A percentile compares a stretch with the other conserved stretches of the same genome.
Evolutionary conservation across 2,888 invertebrate genomes (phyloP).

Genomic region (Drosophila vallismaia): DNA sequence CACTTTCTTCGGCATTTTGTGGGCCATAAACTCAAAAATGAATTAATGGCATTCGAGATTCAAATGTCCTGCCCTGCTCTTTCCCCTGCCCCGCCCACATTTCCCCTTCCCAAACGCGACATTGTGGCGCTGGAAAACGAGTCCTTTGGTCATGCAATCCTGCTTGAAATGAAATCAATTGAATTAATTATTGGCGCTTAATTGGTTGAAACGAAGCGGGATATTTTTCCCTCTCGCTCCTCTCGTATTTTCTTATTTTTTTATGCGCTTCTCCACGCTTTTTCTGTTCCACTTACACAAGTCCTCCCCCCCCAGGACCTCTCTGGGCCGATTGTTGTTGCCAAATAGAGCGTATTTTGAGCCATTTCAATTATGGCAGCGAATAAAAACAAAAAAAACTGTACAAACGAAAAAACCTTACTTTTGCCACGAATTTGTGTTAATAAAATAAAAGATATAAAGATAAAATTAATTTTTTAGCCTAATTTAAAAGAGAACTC

Average conservation of each 20-base stretch:
- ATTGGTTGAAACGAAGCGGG: slow-evolving; percentile 80
- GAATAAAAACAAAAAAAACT: slow-evolving; percentile 33
- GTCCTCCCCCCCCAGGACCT: slow-evolving; percentile 5
- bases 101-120: slow-evolving; percentile 18
- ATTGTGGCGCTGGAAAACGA: slow-evolving; percentile 27
- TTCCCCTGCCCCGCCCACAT: background rate
- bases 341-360: slow-evolving; percentile 77
- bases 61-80: slow-evolving; percentile 55
- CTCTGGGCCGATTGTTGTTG: slow-evolving; percentile 70
- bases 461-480: too few relatives aligned
- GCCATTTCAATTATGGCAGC: slow-evolving; percentile 77
- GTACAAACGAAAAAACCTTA: too few relatives aligned
- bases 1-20: slow-evolving; percentile 30
- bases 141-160: slow-evolving; percentile 14
- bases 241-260: background rate
- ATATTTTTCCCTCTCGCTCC: slow-evolving; percentile 15
- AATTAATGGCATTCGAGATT: slow-evolving; percentile 77
- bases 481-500: background rate
- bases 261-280: background rate
- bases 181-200: slow-evolving; percentile 83
- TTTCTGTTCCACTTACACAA: slow-evolving; percentile 29
- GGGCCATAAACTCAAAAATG: slow-evolving; percentile 75
- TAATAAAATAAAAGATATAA: background rate
- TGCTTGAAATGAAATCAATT: slow-evolving; percentile 79
- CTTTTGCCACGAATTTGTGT: background rate